Evolutionary conservation across 2,888 invertebrate species (phyloP).

Genomic region (Aromia moschata): DNA sequence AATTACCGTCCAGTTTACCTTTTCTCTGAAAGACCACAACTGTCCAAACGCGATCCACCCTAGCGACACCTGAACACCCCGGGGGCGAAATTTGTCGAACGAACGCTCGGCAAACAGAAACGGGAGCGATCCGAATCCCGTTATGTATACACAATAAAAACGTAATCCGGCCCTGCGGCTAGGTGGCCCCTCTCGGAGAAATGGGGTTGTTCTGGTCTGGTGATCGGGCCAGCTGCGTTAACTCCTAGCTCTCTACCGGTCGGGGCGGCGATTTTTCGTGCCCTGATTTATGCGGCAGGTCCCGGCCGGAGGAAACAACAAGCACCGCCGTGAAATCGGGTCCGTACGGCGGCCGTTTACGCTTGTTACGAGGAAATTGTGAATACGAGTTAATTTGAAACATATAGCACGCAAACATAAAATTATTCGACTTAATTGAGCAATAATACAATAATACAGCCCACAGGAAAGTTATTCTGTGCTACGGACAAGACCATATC

Average conservation of each 20-base stretch:
- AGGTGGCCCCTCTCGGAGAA: slow-evolving; percentile 43
- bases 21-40: too few relatives aligned
- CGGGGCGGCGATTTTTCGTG: slow-evolving; percentile 44
- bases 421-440: too few relatives aligned
- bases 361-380: slow-evolving; percentile 12
- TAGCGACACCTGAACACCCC: slow-evolving; percentile 33
- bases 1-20: too few relatives aligned
- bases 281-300: slow-evolving; percentile 56
- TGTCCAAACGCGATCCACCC: not conserved
- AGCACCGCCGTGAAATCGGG: slow-evolving; percentile 19
- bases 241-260: slow-evolving; percentile 41
- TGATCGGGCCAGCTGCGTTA: slow-evolving; percentile 62
- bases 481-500: too few relatives aligned
- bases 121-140: not conserved
- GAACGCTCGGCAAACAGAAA: slow-evolving; percentile 8
- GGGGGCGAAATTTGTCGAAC: slow-evolving; percentile 19
- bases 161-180: slow-evolving; percentile 46
- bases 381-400: slow-evolving; percentile 16
- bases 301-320: not conserved
- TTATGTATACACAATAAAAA: slow-evolving; percentile 22
- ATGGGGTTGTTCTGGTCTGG: slow-evolving; percentile 62
- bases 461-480: too few relatives aligned
- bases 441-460: too few relatives aligned
- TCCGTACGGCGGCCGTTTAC: not conserved
- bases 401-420: too few relatives aligned